Percentiles rank a stretch among this genome's conserved stretches.
phyloP scores from a whole-genome alignment of 1,140 invertebrate species.

The Anoplolepis gracilipes region DNA sequence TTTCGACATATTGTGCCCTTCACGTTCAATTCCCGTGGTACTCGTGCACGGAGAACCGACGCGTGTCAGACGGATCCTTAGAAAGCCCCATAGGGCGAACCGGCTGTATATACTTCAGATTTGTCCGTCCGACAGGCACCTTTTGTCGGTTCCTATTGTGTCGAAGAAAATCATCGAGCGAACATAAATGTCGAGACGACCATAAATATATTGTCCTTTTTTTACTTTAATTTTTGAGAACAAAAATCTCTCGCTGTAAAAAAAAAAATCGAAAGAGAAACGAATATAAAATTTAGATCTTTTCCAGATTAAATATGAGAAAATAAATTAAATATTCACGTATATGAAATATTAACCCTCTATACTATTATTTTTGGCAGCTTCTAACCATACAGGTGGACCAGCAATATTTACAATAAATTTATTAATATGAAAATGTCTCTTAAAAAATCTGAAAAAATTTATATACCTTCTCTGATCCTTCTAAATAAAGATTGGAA shows the following conservation, averaged over 20 bases:
- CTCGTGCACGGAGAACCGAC: not conserved
- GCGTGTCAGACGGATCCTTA: conserved; percentile 34
- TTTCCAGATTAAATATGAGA: not conserved
- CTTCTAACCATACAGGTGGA: no score
- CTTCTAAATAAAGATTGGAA: no score
- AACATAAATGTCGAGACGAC: conserved; percentile 8
- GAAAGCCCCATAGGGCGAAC: not conserved
- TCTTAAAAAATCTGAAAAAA: no score
- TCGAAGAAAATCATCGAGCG: conserved; percentile 32
- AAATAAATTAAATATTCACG: not conserved
- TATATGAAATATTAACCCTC: no score
- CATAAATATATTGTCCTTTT: not conserved
- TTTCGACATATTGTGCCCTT: conserved; percentile 52
- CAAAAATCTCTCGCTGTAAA: not conserved
- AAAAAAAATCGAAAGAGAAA: not conserved
- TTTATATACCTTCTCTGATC: no score
- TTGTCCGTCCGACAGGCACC: conserved; percentile 35
- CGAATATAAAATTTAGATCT: not conserved
- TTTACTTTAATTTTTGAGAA: not conserved
- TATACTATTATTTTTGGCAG: no score
- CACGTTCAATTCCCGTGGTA: conserved; percentile 14
- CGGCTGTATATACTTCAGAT: conserved; percentile 35
- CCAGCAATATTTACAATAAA: no score
- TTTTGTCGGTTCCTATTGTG: conserved; percentile 45
- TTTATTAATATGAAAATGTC: no score